Evolutionary conservation across 2,113 vertebrate genomes (phyloP).

Genomic region (Eleginops maclovinus): DNA sequence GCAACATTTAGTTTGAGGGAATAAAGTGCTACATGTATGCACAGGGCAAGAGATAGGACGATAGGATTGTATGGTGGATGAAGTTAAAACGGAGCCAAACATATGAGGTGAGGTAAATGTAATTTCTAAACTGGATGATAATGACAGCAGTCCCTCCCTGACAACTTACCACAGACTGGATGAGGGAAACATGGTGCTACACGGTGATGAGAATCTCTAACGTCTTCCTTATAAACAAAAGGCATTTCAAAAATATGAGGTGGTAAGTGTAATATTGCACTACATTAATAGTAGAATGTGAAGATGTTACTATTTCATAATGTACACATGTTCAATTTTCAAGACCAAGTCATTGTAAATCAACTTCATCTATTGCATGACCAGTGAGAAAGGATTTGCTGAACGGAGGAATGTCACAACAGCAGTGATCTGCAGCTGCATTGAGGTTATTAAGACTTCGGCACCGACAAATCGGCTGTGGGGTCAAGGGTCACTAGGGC

Average conservation of each 20-base stretch:
- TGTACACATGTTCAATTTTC: background rate
- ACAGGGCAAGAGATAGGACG: no score
- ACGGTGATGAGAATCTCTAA: background rate
- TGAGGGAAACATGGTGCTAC: background rate
- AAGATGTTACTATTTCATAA: background rate
- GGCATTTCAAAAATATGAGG: background rate
- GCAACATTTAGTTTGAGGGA: no score
- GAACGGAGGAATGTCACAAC: background rate
- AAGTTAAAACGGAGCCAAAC: no score
- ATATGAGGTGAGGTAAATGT: no score
- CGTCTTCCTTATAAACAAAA: no score
- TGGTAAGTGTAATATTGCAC: no score
- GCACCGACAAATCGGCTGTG: slow-evolving; percentile 24
- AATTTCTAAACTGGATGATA: slow-evolving; percentile 1
- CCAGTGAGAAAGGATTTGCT: background rate
- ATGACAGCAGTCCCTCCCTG: slow-evolving; percentile 8
- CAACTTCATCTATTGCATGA: background rate
- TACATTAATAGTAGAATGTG: no score
- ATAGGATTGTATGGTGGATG: no score
- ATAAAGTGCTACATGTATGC: no score
- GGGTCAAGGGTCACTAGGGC: slow-evolving; percentile 57
- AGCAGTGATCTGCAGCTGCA: slow-evolving; percentile 6
- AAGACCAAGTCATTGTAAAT: slow-evolving; percentile 2
- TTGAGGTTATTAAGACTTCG: slow-evolving; percentile 27
- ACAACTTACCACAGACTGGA: background rate